Conservation (phyloP, 2,113 vertebrate genomes). For the Sinocyclocheilus rhinocerous region DNA sequence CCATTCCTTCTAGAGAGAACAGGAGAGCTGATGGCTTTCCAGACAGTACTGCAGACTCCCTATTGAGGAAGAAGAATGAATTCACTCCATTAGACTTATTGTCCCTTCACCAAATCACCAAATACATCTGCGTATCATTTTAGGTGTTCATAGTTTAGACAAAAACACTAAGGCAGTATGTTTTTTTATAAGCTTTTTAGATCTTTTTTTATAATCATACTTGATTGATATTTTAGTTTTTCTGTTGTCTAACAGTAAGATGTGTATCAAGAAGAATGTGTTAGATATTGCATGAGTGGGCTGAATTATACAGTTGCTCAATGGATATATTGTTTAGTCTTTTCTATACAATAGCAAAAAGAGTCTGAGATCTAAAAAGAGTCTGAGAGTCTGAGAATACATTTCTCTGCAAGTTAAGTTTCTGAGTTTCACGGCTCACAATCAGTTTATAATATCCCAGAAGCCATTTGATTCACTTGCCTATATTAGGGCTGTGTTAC, state of each 20-base stretch:
- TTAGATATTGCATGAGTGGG: neutral
- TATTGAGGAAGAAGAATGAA: constrained; percentile 30
- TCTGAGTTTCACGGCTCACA: neutral
- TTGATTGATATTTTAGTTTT: neutral
- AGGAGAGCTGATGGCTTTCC: constrained; percentile 16
- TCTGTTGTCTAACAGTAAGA: neutral
- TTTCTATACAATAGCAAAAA: neutral
- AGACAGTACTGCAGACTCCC: neutral
- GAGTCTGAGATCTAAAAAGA: neutral
- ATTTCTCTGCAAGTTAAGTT: neutral
- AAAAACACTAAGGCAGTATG: neutral
- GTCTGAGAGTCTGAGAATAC: too few species aligned
- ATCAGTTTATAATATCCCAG: neutral
- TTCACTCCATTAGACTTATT: neutral
- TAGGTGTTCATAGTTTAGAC: neutral
- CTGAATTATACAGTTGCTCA: neutral
- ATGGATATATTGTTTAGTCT: neutral
- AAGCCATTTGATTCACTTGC: constrained; percentile 15
- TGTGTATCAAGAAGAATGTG: neutral
- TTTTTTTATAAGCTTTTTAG: neutral
- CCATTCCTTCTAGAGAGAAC: constrained; percentile 58
- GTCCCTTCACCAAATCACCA: neutral
- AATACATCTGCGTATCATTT: neutral
- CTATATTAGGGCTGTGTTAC: constrained; percentile 38
- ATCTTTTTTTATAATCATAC: neutral